Base-by-base conservation (phyloP, 1,140 invertebrate species). In the Scaptomyza montana region DNA sequence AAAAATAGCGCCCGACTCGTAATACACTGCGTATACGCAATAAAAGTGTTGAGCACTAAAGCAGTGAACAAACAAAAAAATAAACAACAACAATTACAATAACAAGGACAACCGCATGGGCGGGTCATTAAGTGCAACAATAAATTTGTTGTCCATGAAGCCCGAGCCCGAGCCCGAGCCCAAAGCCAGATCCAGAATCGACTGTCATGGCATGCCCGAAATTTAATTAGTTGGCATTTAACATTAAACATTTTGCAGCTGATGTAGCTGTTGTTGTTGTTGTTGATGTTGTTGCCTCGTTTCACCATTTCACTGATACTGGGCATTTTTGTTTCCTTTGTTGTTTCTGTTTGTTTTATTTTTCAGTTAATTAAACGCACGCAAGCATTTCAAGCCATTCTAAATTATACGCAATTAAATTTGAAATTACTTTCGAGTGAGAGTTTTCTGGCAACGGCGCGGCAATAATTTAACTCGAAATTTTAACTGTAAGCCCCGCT, bases 171-270 rank as follows among this genome's bases (percentile, higher is more conserved):
- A 10, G 30, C 5, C 0, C 5, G 30, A 9, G 19, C 19, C 10
- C 10, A 46, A 16, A 33, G 56, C 60, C 13, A 41, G 13, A 43
- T 36, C 19, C 36, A 43, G 54, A 47, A 68, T 67, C 39, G 64
- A 71, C 56, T 78, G 53, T 62, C 57, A 19, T 89, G 82, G 72
- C 64, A 77, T 82, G 84, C 64, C 84, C 65, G 55, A 87, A 87
- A 89, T 87, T 87, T 87, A 87, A 87, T 87, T 87, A 87, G 82
- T 87, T 87, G 79, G 71, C 82, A 87, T 89, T 87, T 87, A 86
- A 86, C 78, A 87, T 87, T 87, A 73, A 82, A 69, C 84, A 87
- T 89, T 89, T 82, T 68, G 65, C 70, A 64, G 49, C 43, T 64
- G 61, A 19, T 72, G 69, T 54, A 43, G 19, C 46, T 45, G 28